Conservation (phyloP, 1,140 invertebrate genomes). For the Drosophila arizonae region DNA sequence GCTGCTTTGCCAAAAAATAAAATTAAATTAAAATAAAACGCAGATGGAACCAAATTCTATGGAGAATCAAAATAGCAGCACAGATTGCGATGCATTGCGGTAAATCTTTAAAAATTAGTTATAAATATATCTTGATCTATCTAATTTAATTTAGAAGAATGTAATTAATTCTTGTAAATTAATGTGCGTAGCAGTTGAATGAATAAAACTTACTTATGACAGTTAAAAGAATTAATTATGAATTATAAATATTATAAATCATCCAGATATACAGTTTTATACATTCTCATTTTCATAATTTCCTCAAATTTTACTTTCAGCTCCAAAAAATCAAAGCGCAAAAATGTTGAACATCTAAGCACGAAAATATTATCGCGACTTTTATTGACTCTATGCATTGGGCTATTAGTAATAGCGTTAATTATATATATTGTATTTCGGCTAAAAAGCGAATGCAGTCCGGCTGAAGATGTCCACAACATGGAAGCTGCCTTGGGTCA, state of each 20-base stretch:
- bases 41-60: background rate
- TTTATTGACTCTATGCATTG: constrained; percentile 37
- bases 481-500: background rate
- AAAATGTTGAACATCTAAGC: constrained; percentile 8
- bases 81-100: background rate
- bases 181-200: no score
- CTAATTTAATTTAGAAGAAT: background rate
- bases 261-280: background rate
- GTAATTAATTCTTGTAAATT: no score
- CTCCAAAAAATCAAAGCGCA: background rate
- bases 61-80: background rate
- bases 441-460: background rate
- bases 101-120: background rate
- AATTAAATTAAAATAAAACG: background rate
- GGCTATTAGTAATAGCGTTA: constrained; percentile 39
- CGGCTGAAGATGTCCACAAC: background rate
- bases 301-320: constrained; percentile 4
- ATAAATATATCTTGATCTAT: no score
- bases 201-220: no score
- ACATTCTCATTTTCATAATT: no score
- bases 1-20: background rate
- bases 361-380: constrained; percentile 48
- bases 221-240: no score
- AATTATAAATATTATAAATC: background rate
- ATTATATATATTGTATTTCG: constrained; percentile 33